A percentile compares a stretch with the other conserved stretches of the same genome.
Conservation (phyloP, 2,113 vertebrate genomes). For the Calyptommatus sinebrachiatus region DNA sequence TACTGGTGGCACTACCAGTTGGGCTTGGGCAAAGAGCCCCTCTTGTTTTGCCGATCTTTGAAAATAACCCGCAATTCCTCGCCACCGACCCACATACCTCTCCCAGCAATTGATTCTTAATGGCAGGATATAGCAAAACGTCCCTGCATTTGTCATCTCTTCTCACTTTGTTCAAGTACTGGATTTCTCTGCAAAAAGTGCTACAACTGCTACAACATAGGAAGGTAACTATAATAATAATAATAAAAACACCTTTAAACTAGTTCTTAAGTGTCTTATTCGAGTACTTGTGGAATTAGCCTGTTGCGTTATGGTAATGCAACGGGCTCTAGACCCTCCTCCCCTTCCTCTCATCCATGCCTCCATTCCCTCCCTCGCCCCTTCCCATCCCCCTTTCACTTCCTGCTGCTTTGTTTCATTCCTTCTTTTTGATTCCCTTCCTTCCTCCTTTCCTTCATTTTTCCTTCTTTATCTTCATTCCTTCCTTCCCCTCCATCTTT, state of each 20-base stretch:
- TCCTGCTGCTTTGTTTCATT: no score
- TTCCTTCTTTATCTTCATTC: no score
- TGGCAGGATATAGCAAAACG: no score
- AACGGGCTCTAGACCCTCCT: no score
- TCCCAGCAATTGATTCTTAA: not conserved
- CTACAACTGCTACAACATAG: not conserved
- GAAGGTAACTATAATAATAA: not conserved
- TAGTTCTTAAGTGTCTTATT: not conserved
- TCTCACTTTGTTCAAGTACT: not conserved
- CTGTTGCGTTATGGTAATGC: no score
- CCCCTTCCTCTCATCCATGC: no score
- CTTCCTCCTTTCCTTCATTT: no score
- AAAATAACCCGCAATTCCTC: slow-evolving; percentile 24
- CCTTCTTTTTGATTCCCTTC: no score
- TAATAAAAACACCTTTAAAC: not conserved
- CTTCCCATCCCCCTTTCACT: no score
- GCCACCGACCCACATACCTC: slow-evolving; percentile 19
- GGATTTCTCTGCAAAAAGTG: not conserved
- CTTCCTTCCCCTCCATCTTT: no score
- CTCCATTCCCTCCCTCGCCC: no score
- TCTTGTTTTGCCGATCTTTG: slow-evolving; percentile 18
- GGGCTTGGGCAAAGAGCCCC: not conserved
- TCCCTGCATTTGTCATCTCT: not conserved
- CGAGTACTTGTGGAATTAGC: no score
- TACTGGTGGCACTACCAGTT: slow-evolving; percentile 32